Evolutionary conservation across 1,140 invertebrate genomes (phyloP), one percentile per base, ranked within the genome.

Genomic region (Calephelis virginiensis): DNA sequence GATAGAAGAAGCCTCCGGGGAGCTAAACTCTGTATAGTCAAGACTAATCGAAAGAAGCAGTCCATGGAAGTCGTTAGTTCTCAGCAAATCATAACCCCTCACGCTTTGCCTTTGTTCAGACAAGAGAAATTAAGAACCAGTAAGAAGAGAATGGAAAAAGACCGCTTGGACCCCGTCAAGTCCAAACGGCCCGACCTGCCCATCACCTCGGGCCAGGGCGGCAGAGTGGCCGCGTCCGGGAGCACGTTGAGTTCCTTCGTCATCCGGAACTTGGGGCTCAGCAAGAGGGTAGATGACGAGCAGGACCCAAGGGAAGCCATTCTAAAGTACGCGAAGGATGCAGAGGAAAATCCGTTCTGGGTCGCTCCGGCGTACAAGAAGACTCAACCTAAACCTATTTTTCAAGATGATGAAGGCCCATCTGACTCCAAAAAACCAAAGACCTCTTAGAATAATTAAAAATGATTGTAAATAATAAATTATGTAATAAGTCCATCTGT

Each of bases 201-300:
- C 0, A 97, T 99, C n/a, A 99, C 98, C 14, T 93, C 94, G 70
- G 97, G 97, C 14, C 95, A 96, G 75, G 97, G 97, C 47, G 98
- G 98, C n/a, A 93, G 98, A 74, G 95, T 99, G 4, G 98, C 97
- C 0, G 96, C 97, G 0, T 98, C 98, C 0, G 99, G 99, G 40
- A 97, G 97, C 66, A 99, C 99, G 0, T 92, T 99, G 0, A 98
- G 98, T 70, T 99, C 98, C 0, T 99, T 98, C 89, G 98, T 99
- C 28, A 99, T 99, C 59, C 94, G 98, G 66, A 98, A 99, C 86
- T 92, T 99, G 28, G 98, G 98, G 0, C 90, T 98, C 2, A 97
- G 96, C 73, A 99, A 99, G 81, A 94, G 97, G 66, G 96, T 98
- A 14, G 96, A 99, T 74, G 97, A 98, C 79, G 98, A 99, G 89